Percentiles rank a stretch among this genome's conserved stretches.
phyloP scores from a whole-genome alignment of 2,797 vertebrate species.

The Lerista edwardsae region DNA sequence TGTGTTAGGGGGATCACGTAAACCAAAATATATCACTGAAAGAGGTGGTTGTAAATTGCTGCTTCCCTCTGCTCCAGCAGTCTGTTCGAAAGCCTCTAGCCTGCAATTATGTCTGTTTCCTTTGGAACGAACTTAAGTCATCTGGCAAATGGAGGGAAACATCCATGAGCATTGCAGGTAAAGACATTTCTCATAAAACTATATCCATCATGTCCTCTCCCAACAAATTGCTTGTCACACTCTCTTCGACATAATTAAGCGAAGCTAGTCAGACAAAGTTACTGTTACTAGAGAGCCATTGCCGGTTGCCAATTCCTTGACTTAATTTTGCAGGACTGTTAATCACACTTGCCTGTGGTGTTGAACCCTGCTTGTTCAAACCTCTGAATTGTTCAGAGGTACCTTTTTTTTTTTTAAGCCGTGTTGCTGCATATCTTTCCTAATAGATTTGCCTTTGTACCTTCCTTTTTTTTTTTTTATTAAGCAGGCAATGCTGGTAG shows the following conservation, averaged over 20 bases:
- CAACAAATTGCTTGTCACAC: slow-evolving; percentile 19
- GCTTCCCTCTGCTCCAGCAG: not conserved
- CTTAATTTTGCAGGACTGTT: slow-evolving; percentile 45
- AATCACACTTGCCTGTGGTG: slow-evolving; percentile 35
- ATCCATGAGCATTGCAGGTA: slow-evolving; percentile 51
- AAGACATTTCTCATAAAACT: slow-evolving; percentile 36
- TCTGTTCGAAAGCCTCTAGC: slow-evolving; percentile 17
- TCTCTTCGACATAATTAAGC: slow-evolving; percentile 3
- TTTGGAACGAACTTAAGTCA: slow-evolving; percentile 43
- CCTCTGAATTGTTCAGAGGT: slow-evolving; percentile 6
- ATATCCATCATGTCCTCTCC: slow-evolving; percentile 35
- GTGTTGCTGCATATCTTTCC: slow-evolving; percentile 6
- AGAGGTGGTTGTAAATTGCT: not conserved
- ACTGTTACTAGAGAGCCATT: slow-evolving; percentile 27
- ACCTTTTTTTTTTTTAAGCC: not conserved
- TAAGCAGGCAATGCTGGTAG: slow-evolving; percentile 40
- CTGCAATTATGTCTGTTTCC: slow-evolving; percentile 52
- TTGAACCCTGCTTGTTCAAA: slow-evolving; percentile 50
- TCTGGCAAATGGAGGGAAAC: slow-evolving; percentile 49
- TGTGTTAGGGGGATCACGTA: not conserved
- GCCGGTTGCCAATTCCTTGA: not conserved
- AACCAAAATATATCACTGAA: not conserved
- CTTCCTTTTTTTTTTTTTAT: slow-evolving; percentile 29
- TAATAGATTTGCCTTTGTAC: slow-evolving; percentile 26
- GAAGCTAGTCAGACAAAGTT: slow-evolving; percentile 29